A percentile compares a stretch with the other conserved stretches of the same genome.
Conservation (phyloP, 2,113 vertebrate species). For the Leptocoma aspasia region DNA sequence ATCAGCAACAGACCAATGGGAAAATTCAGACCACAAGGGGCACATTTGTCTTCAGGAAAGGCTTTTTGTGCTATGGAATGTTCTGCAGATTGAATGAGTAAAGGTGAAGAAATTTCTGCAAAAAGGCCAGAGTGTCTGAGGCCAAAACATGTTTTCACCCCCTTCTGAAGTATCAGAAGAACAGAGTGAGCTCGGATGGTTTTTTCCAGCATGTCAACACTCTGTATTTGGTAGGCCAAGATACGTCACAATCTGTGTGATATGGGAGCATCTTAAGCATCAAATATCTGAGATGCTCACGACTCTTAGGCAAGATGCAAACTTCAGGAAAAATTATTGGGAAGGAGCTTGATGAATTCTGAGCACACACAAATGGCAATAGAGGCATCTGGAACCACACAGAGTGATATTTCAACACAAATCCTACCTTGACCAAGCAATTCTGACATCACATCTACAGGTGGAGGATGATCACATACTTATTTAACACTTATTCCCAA, state of each 20-base stretch:
- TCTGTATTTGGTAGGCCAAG: background rate
- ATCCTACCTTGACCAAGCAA: background rate
- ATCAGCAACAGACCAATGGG: fast-evolving
- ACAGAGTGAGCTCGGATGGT: background rate
- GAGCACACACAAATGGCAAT: background rate
- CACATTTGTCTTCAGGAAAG: background rate
- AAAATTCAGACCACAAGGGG: background rate
- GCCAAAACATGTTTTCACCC: background rate
- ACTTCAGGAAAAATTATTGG: background rate
- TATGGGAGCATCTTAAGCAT: background rate
- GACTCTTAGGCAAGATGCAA: background rate
- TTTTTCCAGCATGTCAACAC: background rate
- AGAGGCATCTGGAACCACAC: background rate
- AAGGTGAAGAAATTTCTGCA: background rate
- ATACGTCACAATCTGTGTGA: background rate
- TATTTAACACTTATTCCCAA: background rate
- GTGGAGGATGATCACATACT: background rate
- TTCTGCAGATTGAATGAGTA: background rate
- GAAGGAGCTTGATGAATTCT: background rate
- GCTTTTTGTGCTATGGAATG: background rate
- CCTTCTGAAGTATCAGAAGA: background rate
- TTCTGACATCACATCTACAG: background rate
- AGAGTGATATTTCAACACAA: background rate
- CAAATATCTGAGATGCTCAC: background rate
- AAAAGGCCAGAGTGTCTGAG: background rate